Conservation (phyloP, 30 jellyfish, hydroid and myxozoan species). For the Turritopsis dohrnii region DNA sequence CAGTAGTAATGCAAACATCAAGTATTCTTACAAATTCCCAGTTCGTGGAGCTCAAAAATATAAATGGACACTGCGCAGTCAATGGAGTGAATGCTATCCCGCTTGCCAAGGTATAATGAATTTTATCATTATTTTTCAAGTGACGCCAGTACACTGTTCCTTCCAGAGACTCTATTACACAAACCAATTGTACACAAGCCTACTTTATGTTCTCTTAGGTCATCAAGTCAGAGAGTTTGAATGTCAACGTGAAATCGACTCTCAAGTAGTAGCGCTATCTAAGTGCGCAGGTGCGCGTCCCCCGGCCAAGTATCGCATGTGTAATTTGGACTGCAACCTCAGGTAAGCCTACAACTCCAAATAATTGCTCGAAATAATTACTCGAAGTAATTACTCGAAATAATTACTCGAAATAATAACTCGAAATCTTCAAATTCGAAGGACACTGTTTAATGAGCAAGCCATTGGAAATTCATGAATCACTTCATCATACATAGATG, state of each 20-base stretch:
- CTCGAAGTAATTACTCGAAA: background rate
- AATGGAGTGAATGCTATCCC: constrained; percentile 66
- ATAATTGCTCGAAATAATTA: background rate
- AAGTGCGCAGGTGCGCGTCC: constrained; percentile 59
- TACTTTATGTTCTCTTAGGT: constrained; percentile 37
- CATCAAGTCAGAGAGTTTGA: constrained; percentile 52
- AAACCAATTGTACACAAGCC: background rate
- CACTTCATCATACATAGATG: too few relatives aligned
- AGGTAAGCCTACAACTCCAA: constrained; percentile 43
- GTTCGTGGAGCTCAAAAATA: constrained; percentile 58
- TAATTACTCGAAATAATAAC: background rate
- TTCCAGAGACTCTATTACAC: too few relatives aligned
- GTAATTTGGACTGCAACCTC: constrained; percentile 72
- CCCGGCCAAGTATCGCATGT: constrained; percentile 42
- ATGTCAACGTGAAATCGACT: constrained; percentile 67
- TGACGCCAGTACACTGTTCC: too few relatives aligned
- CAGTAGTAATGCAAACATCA: constrained; percentile 45
- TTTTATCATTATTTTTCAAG: too few relatives aligned
- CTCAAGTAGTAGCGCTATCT: constrained; percentile 60
- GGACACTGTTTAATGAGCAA: too few relatives aligned
- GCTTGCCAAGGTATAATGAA: constrained; percentile 75
- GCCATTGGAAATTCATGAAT: too few relatives aligned
- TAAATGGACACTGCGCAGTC: constrained; percentile 65
- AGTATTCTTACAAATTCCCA: constrained; percentile 60
- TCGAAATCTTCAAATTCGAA: background rate